Conservation (phyloP, 1,140 invertebrate genomes). For the Heliconius himera region DNA sequence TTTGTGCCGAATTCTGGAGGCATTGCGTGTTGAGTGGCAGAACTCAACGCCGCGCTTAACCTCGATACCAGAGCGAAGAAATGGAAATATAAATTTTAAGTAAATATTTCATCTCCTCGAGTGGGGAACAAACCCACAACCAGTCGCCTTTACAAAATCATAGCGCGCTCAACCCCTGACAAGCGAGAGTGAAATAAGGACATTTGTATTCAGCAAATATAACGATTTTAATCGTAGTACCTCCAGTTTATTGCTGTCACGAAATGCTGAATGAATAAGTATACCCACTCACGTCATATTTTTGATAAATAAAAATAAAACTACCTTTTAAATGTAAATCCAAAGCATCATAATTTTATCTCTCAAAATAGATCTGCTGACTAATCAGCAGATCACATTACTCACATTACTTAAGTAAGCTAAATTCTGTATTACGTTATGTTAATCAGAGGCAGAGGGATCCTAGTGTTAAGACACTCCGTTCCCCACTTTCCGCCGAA, state of each 20-base stretch:
- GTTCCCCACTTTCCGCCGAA: no score
- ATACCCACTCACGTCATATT: not conserved
- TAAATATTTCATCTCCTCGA: no score
- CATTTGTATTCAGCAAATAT: conserved; percentile 20
- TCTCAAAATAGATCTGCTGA: not conserved
- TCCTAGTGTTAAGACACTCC: no score
- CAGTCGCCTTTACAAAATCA: not conserved
- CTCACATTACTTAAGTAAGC: no score
- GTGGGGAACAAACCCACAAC: no score
- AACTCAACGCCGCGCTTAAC: no score
- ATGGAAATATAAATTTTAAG: no score
- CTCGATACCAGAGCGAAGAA: no score
- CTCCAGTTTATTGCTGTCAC: conserved; percentile 25
- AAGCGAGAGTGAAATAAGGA: conserved; percentile 11
- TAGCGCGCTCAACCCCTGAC: not conserved
- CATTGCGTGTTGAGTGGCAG: no score
- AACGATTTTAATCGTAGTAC: conserved; percentile 19
- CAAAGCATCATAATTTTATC: not conserved
- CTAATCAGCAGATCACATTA: no score
- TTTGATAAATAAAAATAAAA: not conserved
- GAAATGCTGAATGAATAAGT: conserved; percentile 19
- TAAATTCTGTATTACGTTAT: not conserved
- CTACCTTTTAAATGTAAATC: not conserved
- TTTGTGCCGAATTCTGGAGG: no score
- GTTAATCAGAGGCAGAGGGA: no score